phyloP scores from a whole-genome alignment of 2,113 vertebrate genomes.

The Cacatua alba region DNA sequence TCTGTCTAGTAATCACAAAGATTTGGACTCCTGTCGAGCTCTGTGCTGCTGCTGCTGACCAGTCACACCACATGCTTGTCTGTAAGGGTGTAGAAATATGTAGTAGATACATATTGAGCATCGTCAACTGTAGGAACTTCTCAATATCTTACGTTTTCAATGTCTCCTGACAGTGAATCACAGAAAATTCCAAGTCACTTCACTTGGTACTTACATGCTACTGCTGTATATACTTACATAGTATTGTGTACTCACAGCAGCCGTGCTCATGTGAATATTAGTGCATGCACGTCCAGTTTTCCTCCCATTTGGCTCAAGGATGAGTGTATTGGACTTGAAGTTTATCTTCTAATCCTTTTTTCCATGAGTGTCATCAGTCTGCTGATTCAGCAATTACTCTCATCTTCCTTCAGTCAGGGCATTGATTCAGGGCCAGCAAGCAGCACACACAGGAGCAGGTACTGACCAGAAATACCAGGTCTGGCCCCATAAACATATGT shows the following conservation, averaged over 20 bases:
- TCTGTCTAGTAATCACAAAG: neutral
- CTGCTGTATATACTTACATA: neutral
- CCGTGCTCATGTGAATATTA: neutral
- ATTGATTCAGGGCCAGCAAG: neutral
- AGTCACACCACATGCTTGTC: rapidly evolving
- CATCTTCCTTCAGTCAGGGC: neutral
- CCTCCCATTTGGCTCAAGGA: neutral
- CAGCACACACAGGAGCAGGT: neutral
- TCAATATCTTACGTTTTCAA: neutral
- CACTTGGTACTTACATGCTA: neutral
- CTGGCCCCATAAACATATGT: neutral
- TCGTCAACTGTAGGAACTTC: neutral
- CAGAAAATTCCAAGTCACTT: neutral
- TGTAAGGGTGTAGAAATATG: neutral
- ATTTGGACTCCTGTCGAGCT: neutral
- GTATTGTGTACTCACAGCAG: neutral
- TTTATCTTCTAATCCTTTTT: neutral
- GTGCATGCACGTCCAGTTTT: neutral
- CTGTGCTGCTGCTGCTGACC: neutral
- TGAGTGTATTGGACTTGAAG: neutral
- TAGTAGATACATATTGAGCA: neutral
- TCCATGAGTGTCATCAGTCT: neutral
- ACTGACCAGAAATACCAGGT: neutral
- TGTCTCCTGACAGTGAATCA: neutral
- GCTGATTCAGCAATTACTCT: neutral